Evolutionary conservation across 2,113 vertebrate species (phyloP).

Genomic region (Xiphorhynchus elegans): DNA sequence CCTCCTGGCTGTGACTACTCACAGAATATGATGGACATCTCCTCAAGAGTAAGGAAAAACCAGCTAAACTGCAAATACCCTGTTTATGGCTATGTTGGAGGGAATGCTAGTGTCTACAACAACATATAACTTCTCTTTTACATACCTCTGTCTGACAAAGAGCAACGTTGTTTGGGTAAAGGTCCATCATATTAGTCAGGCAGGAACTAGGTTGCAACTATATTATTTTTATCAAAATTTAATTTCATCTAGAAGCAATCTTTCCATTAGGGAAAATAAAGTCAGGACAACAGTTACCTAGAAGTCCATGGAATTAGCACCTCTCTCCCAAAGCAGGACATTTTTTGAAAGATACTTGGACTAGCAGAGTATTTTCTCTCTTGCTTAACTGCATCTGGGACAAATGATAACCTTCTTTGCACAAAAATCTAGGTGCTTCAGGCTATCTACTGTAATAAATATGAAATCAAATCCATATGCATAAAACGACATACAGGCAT

Average conservation of each 20-base stretch:
- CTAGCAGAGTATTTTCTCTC: not conserved
- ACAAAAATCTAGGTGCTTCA: not conserved
- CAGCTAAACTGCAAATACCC: not conserved
- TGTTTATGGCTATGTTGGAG: not conserved
- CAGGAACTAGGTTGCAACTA: not conserved
- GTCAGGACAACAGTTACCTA: not conserved
- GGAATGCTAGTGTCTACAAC: not conserved
- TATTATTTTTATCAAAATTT: not conserved
- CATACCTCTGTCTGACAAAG: not conserved
- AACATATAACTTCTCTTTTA: not conserved
- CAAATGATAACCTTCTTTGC: not conserved
- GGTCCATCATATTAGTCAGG: not conserved
- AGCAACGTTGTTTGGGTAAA: not conserved
- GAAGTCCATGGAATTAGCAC: not conserved
- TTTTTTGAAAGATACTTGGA: not conserved
- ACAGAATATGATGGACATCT: rapidly evolving
- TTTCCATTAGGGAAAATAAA: not conserved
- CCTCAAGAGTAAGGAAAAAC: not conserved
- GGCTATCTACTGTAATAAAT: not conserved
- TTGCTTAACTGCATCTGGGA: not conserved
- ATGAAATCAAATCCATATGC: not conserved
- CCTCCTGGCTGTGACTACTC: not conserved
- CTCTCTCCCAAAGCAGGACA: not conserved
- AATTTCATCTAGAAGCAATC: not conserved
- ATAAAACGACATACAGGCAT: not conserved